These are phyloP conservation scores for Gobius niger DNA, from an alignment of 2,113 vertebrate species.

Conservation along the genomic window DNA sequence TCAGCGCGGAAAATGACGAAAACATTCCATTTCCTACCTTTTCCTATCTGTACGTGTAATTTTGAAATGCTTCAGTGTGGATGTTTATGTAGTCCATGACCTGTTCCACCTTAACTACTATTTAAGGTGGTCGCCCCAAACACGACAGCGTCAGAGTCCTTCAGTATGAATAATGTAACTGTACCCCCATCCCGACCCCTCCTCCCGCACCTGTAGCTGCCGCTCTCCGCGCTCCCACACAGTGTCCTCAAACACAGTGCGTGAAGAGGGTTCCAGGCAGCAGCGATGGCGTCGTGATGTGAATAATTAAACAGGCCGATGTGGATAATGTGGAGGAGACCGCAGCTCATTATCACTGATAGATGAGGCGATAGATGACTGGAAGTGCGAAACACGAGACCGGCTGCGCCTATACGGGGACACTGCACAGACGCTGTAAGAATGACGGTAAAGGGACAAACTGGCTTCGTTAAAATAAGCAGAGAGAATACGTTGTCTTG, in stretches of 20 bases:
- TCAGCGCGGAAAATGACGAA: too few relatives aligned
- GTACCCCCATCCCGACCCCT: background rate
- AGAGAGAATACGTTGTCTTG: background rate
- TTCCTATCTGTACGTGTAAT: too few relatives aligned
- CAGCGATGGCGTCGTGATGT: constrained; percentile 31
- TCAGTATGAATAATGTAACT: too few relatives aligned
- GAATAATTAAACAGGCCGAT: constrained; percentile 63
- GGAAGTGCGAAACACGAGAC: constrained; percentile 28
- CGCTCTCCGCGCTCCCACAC: constrained; percentile 30
- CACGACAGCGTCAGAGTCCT: too few relatives aligned
- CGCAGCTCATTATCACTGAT: constrained; percentile 54
- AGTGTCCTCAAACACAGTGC: constrained; percentile 1
- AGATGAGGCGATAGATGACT: constrained; percentile 44
- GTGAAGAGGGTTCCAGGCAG: constrained; percentile 30
- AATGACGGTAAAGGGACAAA: background rate
- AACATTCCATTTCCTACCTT: too few relatives aligned
- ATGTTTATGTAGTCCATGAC: too few relatives aligned
- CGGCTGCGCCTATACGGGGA: background rate
- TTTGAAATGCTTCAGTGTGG: too few relatives aligned
- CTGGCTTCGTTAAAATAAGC: constrained; percentile 3
- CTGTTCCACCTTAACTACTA: too few relatives aligned
- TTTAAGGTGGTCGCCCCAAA: too few relatives aligned
- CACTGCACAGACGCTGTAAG: background rate
- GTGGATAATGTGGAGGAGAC: constrained; percentile 47
- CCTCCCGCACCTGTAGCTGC: constrained; percentile 6